Conservation (phyloP, 2,888 invertebrate genomes). For the Dicycla oo region DNA sequence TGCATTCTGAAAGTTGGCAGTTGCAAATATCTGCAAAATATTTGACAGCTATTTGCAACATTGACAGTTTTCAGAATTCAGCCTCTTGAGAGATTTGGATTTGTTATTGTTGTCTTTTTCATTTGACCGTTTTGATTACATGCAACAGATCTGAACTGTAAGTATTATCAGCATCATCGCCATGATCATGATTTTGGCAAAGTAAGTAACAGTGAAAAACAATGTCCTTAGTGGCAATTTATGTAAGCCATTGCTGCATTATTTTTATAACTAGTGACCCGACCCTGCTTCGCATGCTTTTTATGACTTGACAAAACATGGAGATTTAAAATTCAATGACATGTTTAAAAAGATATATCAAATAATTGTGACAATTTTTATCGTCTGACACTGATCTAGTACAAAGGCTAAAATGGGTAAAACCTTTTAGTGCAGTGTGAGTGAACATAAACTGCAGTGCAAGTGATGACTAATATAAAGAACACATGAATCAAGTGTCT, state of each 20-base stretch:
- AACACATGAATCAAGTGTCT: too few relatives aligned
- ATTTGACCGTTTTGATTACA: conserved; percentile 26
- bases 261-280: not conserved
- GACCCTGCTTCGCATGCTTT: not conserved
- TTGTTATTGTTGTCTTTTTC: not conserved
- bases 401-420: too few relatives aligned
- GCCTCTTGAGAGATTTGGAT: not conserved
- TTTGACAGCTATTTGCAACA: not conserved
- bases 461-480: too few relatives aligned
- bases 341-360: too few relatives aligned
- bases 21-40: not conserved
- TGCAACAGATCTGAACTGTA: conserved; percentile 42
- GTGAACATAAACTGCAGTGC: too few relatives aligned
- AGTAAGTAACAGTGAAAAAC: conserved; percentile 16
- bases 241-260: not conserved
- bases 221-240: not conserved
- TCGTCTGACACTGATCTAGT: too few relatives aligned
- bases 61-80: not conserved
- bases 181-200: conserved; percentile 11
- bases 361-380: too few relatives aligned
- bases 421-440: too few relatives aligned
- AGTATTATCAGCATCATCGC: conserved; percentile 29
- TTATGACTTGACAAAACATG: not conserved
- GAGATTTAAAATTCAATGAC: too few relatives aligned
- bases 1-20: not conserved